Percentiles rank a stretch among this genome's conserved stretches.
These are phyloP conservation scores for Sceloporus undulatus DNA, from an alignment of 2,113 vertebrate genomes.

Conservation along the genomic window DNA sequence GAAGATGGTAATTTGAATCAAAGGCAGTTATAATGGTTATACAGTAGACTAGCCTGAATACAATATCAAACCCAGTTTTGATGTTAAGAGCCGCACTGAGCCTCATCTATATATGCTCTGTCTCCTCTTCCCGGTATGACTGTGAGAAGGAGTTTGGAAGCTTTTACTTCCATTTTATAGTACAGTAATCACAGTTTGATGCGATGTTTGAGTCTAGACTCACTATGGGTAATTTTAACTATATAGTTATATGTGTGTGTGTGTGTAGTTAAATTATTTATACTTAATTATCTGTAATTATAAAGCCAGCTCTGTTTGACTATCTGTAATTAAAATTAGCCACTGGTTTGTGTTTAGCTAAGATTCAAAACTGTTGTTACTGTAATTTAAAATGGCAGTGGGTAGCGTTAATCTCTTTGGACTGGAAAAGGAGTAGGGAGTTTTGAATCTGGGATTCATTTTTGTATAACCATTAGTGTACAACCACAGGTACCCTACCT, in stretches of 20 bases:
- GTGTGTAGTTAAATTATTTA: too few relatives aligned
- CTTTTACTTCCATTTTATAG: background rate
- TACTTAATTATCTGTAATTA: background rate
- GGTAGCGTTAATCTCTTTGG: background rate
- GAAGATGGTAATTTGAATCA: background rate
- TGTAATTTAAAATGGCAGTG: background rate
- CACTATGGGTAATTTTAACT: too few relatives aligned
- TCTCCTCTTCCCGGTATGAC: background rate
- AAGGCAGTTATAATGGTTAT: background rate
- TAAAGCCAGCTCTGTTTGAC: background rate
- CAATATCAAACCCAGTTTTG: background rate
- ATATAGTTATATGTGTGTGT: too few relatives aligned
- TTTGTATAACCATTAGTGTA: background rate
- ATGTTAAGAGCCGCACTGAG: background rate
- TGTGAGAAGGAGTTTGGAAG: background rate
- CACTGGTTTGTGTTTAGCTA: background rate
- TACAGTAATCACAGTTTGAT: background rate
- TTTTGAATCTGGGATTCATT: background rate
- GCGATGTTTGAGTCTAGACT: background rate
- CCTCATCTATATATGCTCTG: background rate
- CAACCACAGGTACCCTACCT: too few relatives aligned
- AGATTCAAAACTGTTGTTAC: background rate
- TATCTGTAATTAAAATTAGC: background rate
- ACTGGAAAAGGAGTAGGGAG: background rate
- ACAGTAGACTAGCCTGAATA: background rate